Conservation (phyloP, 2,888 invertebrate genomes). For the Cephus runcator region DNA sequence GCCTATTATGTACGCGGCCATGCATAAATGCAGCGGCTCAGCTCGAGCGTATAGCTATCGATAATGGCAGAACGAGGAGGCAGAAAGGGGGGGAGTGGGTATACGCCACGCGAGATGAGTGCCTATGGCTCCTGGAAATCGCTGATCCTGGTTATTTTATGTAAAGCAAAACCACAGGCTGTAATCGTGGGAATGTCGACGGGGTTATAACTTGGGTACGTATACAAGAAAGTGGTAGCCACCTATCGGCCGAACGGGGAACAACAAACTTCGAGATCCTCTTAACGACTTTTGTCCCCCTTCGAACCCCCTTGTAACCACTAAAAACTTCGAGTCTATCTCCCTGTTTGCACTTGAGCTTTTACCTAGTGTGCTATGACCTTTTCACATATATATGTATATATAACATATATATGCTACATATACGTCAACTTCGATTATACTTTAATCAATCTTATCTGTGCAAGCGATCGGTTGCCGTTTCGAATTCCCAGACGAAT, state of each 20-base stretch:
- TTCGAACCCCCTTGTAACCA: not conserved
- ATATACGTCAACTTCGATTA: not conserved
- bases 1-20: constrained; percentile 40
- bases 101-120: constrained; percentile 18
- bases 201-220: not conserved
- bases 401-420: too few relatives aligned
- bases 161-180: constrained; percentile 28
- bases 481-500: not conserved
- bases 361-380: not conserved
- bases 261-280: not conserved
- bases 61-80: constrained; percentile 30
- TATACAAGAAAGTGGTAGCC: not conserved
- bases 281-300: not conserved
- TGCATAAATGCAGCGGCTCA: constrained; percentile 46
- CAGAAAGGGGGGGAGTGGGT: constrained; percentile 12
- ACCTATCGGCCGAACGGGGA: not conserved
- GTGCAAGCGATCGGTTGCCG: not conserved
- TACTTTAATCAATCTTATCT: not conserved
- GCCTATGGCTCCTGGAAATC: constrained; percentile 28
- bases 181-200: constrained; percentile 25
- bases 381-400: not conserved
- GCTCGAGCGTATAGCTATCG: constrained; percentile 30
- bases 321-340: not conserved
- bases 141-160: constrained; percentile 40
- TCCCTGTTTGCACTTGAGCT: not conserved